phyloP scores from a whole-genome alignment of 2,113 vertebrate genomes.

The Pedionomus torquatus region DNA sequence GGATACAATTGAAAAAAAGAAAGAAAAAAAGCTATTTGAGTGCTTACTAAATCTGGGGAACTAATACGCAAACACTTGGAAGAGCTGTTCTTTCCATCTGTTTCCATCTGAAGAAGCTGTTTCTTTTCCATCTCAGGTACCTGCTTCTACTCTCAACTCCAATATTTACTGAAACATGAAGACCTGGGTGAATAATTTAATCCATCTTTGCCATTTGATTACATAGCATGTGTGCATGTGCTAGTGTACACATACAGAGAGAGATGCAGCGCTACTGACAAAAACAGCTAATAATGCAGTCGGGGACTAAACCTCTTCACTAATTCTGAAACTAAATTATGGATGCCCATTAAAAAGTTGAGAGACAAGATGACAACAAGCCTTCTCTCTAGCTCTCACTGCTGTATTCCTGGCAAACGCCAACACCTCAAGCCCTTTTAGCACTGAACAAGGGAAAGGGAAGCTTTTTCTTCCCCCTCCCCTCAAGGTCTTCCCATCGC shows the following conservation, averaged over 20 bases:
- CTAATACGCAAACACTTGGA: background rate
- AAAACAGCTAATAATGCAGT: background rate
- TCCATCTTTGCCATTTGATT: background rate
- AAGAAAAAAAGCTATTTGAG: background rate
- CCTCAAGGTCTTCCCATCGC: background rate
- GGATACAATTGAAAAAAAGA: background rate
- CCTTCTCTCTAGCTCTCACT: accelerated
- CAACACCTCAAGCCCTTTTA: background rate
- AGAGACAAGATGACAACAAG: background rate
- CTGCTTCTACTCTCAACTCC: background rate
- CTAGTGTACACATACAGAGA: background rate
- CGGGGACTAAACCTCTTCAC: background rate
- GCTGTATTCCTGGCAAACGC: background rate
- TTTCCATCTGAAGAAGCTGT: no score
- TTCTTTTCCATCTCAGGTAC: background rate
- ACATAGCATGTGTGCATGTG: no score
- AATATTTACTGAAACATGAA: background rate
- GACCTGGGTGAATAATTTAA: background rate
- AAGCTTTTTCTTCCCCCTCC: background rate
- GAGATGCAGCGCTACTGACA: background rate
- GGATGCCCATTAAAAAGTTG: background rate
- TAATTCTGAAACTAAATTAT: background rate
- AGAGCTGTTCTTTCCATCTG: background rate
- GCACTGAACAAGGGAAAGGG: background rate
- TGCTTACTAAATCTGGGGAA: background rate